phyloP scores from a whole-genome alignment of 2,797 vertebrate species.

The Hyperoplus immaculatus region DNA sequence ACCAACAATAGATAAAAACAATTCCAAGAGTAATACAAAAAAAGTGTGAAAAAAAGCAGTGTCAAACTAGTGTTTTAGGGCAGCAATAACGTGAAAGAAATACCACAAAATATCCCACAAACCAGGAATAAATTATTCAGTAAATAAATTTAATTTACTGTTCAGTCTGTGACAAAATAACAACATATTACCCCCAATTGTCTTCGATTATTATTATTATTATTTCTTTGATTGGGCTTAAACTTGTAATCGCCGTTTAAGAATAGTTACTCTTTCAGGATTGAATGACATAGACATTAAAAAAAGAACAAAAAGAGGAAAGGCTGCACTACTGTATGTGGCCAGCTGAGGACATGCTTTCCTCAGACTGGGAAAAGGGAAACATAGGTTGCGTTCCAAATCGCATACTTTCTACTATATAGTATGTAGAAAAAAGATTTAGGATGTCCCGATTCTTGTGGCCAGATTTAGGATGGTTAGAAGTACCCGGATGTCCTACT shows the following conservation, averaged over 20 bases:
- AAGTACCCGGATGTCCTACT: too few relatives aligned
- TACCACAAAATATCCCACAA: neutral
- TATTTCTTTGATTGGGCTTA: neutral
- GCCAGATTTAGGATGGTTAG: too few relatives aligned
- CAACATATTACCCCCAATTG: neutral
- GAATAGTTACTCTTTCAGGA: too few relatives aligned
- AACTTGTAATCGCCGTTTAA: conserved; percentile 1
- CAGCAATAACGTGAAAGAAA: neutral
- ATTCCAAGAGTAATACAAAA: neutral
- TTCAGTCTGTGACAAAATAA: neutral
- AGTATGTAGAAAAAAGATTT: too few relatives aligned
- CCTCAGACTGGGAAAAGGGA: conserved; percentile 68
- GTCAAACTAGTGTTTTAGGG: neutral
- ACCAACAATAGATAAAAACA: neutral
- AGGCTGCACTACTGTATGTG: conserved; percentile 75
- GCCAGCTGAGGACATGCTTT: conserved; percentile 85
- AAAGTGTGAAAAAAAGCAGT: too few relatives aligned
- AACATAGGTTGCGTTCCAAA: conserved; percentile 1
- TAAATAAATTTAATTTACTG: neutral
- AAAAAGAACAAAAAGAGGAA: neutral
- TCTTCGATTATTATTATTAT: too few relatives aligned
- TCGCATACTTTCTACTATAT: too few relatives aligned
- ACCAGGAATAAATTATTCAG: neutral
- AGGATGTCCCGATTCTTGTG: too few relatives aligned
- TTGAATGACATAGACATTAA: too few relatives aligned